Base-by-base conservation (phyloP, 92 coral and sea anemone species). In the Scolanthus callimorphus region DNA sequence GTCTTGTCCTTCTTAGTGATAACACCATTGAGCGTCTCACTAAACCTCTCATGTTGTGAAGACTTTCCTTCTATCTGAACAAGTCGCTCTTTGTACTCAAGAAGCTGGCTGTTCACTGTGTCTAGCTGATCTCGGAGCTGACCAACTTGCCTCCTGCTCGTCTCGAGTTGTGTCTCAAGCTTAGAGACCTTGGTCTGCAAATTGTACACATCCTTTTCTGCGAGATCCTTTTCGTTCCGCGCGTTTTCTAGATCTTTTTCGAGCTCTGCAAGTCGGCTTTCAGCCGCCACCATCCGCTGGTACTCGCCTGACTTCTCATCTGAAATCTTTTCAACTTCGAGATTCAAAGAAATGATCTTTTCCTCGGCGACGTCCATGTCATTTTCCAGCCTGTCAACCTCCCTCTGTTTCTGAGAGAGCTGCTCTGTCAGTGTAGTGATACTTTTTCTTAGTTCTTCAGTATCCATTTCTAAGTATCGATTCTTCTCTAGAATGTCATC, bases 281-380 rank as follows among this genome's bases (percentile, higher is more conserved):
- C 99, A 31, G 95, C 90, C 11, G 71, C 62, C 27, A 83, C 25
- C 22, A 86, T 77, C 25, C 90, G 90, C 28, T 94, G 82, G 63
- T 85, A 83, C 63, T 94, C 97, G 41, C 66, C 78, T 19, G 78
- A 70, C 55, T 83, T 94, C 39, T 94, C 95, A 2, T 83, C 96
- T 20, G 78, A 80, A 19, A 94, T 69, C 60, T 75, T 73, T 48
- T 94, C 99, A 54, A 84, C 71, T 38, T 94, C 99, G 27, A 85
- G 73, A 27, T 84, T 90, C 31, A 94, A 65, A 17, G 91, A 67
- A 59, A 89, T 91, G 34, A 94, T 89, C 39, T 83, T 83, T 53
- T 89, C 95, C 71, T 94, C 97, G 17, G 99, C 99, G 10, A 78
- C 80, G 67, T 94, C 94, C 95, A 94, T 84, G 44, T 94, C 99